Base-by-base conservation (phyloP, 2,888 invertebrate genomes). In the Ormyrus pomaceus region DNA sequence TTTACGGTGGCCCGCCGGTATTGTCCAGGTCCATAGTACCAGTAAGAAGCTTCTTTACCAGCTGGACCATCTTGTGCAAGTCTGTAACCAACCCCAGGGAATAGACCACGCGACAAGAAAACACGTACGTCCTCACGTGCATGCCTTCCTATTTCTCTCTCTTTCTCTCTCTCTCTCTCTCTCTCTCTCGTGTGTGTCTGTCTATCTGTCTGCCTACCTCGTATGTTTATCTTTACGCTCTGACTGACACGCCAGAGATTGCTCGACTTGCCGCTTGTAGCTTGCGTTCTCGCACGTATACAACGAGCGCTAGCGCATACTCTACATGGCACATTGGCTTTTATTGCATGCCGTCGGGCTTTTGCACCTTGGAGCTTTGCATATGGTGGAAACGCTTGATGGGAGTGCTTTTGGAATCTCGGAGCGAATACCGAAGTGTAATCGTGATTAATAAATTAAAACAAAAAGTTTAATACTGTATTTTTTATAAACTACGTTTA, bases 1-100 rank as follows among this genome's bases (percentile, higher is more conserved):
- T 34, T 59, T 77, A 51, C 70, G 70, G 56, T 71, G 59, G 68
- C 59, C 66, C 68, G 46, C 73, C 58, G 66, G 53, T 66, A 50
- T 66, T 81, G 82, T 90, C 87, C 89, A 96, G 96, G 96, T 97
- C 88, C 98, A 98, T 93, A 97, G 97, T 88, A 98, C 97, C 87
- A 97, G 97, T 93, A 98, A 98, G 93, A 98, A 98, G 92, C 93
- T 98, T 89, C 94, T 98, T 86, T 98, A 98, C 92, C 98, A 98
- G 91, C 93, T 98, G 90, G 98, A 98, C 92, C 97, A 97, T 91
- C 93, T 98, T 91, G 97, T 98, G 88, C 98, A 98, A 94, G 96
- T 98, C 90, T 98, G 97, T 93, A 97, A 97, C 93, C 97, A 97
- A 91, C 96, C 97, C 82, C 91, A 89, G 84, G 91, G 92, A 86